Percentiles rank a stretch among this genome's conserved stretches.
phyloP scores from a whole-genome alignment of 2,888 invertebrate genomes.

The Didymodactylos carnosus region DNA sequence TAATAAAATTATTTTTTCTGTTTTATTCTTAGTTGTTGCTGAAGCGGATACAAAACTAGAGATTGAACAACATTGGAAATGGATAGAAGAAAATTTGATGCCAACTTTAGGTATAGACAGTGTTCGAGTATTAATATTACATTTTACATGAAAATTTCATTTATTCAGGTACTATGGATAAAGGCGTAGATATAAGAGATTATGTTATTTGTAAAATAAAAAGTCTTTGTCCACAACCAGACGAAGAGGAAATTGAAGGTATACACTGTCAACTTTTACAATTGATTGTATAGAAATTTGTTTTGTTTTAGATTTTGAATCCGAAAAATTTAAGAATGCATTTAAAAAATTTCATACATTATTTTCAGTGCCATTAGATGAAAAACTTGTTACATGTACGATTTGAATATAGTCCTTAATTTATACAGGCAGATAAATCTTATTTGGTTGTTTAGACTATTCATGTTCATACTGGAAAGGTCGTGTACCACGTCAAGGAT shows the following conservation, averaged over 20 bases:
- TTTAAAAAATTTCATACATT: constrained; percentile 63
- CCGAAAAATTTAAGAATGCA: constrained; percentile 51
- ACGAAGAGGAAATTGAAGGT: constrained; percentile 13
- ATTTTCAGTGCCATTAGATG: constrained; percentile 74
- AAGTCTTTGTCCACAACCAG: constrained; percentile 58
- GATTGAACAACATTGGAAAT: constrained; percentile 76
- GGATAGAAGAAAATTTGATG: constrained; percentile 67
- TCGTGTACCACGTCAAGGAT: constrained; percentile 77
- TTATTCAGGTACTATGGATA: constrained; percentile 44
- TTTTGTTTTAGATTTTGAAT: constrained; percentile 54
- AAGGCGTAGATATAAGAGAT: constrained; percentile 74
- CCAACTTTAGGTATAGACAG: constrained; percentile 56
- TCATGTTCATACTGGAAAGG: constrained; percentile 69
- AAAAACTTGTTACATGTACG: constrained; percentile 86
- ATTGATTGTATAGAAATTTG: not conserved
- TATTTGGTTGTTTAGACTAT: constrained; percentile 34
- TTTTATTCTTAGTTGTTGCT: constrained; percentile 55
- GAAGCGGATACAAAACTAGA: constrained; percentile 66
- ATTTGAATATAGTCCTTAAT: constrained; percentile 5
- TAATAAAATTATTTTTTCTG: too few species aligned
- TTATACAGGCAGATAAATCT: too few species aligned
- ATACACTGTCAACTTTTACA: too few species aligned
- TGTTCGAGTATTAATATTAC: too few species aligned
- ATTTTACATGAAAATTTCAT: not conserved
- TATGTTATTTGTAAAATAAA: constrained; percentile 89